Evolutionary conservation across 2,888 invertebrate species (phyloP).

Genomic region (Vanessa cardui): DNA sequence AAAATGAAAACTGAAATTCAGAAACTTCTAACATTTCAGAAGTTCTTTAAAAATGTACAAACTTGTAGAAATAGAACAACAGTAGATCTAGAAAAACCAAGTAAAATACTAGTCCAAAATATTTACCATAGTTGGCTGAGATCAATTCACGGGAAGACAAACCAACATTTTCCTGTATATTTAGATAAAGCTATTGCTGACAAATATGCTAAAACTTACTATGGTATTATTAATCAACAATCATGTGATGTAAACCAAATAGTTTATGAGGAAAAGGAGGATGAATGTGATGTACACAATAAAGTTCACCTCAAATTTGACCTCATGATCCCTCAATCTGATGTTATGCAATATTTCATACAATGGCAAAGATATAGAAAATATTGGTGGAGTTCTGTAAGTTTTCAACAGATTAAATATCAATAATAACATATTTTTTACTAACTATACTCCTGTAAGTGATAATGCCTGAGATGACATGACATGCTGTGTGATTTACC

Average conservation of each 20-base stretch:
- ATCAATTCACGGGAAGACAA: conserved; percentile 59
- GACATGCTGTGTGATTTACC: too few species aligned
- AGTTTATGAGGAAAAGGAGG: conserved; percentile 45
- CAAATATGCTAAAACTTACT: conserved; percentile 41
- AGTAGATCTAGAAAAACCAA: conserved; percentile 57
- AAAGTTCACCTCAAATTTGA: conserved; percentile 61
- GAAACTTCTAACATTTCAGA: conserved; percentile 56
- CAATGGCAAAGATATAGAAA: conserved; percentile 90
- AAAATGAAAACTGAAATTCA: conserved; percentile 68
- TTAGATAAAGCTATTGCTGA: conserved; percentile 44
- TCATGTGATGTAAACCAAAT: conserved; percentile 40
- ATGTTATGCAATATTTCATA: conserved; percentile 86
- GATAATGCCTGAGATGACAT: too few species aligned
- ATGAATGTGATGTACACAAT: conserved; percentile 43
- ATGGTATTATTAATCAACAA: conserved; percentile 52
- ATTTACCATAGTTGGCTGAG: conserved; percentile 65
- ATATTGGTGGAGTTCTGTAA: conserved; percentile 92
- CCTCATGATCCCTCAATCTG: conserved; percentile 70
- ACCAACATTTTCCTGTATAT: conserved; percentile 60
- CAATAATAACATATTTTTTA: background rate
- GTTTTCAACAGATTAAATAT: conserved; percentile 38
- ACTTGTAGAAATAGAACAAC: conserved; percentile 43
- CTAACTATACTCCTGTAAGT: too few species aligned
- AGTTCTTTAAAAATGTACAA: conserved; percentile 59
- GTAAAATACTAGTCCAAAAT: conserved; percentile 62